Evolutionary conservation across 2,113 vertebrate genomes (phyloP).

Genomic region (Perca schrenkii): DNA sequence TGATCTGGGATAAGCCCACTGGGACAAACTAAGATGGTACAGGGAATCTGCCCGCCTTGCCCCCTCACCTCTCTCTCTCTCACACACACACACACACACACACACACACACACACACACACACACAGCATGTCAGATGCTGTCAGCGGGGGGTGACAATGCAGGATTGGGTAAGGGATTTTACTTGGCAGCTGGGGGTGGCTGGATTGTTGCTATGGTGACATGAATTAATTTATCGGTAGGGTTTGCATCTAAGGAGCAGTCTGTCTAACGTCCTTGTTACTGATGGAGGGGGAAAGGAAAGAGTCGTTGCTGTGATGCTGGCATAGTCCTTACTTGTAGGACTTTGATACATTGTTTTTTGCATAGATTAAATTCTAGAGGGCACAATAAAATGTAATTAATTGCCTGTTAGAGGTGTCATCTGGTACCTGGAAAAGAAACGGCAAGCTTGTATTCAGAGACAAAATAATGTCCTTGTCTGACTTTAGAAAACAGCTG

Average conservation of each 20-base stretch:
- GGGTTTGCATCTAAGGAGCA: constrained; percentile 42
- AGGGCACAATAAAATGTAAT: constrained; percentile 4
- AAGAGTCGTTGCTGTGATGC: constrained; percentile 5
- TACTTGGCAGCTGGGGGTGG: constrained; percentile 32
- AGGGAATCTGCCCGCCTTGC: constrained; percentile 64
- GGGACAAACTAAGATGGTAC: constrained; percentile 73
- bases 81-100: constrained; percentile 30
- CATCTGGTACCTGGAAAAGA: neutral
- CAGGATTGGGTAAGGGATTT: constrained; percentile 68
- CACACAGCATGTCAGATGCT: constrained; percentile 55
- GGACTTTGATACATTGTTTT: neutral
- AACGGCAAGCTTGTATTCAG: neutral
- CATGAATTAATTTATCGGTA: constrained; percentile 56
- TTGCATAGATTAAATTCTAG: neutral
- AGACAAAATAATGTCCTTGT: neutral
- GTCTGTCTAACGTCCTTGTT: constrained; percentile 38
- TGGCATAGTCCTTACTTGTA: neutral
- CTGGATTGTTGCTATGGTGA: constrained; percentile 62
- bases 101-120: neutral
- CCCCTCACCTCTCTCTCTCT: constrained; percentile 26
- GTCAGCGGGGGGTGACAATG: constrained; percentile 66
- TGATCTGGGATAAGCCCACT: constrained; percentile 79
- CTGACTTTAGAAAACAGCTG: no score
- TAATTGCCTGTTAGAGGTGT: neutral
- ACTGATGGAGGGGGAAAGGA: constrained; percentile 20